Evolutionary conservation across 2,888 invertebrate species (phyloP).

Genomic region (Apeira syringaria): DNA sequence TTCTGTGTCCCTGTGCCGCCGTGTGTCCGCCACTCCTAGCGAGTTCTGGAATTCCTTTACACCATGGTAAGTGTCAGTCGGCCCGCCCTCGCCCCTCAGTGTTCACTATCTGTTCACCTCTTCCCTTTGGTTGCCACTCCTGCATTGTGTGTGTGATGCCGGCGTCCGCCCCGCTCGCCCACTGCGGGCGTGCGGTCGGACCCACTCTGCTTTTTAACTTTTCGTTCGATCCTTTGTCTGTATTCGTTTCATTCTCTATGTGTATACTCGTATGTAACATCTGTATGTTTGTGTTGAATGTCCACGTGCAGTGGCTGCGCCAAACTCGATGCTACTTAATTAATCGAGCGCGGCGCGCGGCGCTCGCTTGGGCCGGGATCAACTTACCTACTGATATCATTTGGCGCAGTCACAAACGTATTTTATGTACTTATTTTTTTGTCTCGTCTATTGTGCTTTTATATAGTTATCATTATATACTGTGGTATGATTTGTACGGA

Average conservation of each 20-base stretch:
- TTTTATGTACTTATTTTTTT: slow-evolving; percentile 79
- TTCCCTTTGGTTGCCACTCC: slow-evolving; percentile 82
- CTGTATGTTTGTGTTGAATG: slow-evolving; percentile 83
- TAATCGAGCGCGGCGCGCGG: slow-evolving; percentile 45
- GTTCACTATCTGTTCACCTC: slow-evolving; percentile 82
- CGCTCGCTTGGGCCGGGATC: slow-evolving; percentile 35
- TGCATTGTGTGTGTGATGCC: slow-evolving; percentile 82
- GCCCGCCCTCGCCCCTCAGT: slow-evolving; percentile 84
- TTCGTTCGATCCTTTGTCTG: slow-evolving; percentile 81
- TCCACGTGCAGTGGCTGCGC: slow-evolving; percentile 77
- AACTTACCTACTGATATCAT: slow-evolving; percentile 52
- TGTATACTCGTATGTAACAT: slow-evolving; percentile 85
- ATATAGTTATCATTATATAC: slow-evolving; percentile 65
- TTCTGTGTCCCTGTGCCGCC: slow-evolving; percentile 88
- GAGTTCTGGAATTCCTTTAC: slow-evolving; percentile 99
- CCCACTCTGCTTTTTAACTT: slow-evolving; percentile 78
- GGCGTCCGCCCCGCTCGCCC: slow-evolving; percentile 72
- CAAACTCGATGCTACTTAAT: slow-evolving; percentile 53
- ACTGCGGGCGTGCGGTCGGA: slow-evolving; percentile 72
- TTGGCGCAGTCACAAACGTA: slow-evolving; percentile 75
- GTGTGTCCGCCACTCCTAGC: slow-evolving; percentile 92
- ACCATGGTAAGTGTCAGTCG: slow-evolving; percentile 97
- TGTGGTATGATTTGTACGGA: slow-evolving; percentile 73
- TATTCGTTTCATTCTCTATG: slow-evolving; percentile 84
- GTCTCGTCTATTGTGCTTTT: slow-evolving; percentile 83